Base-by-base conservation (phyloP, 1,140 invertebrate genomes). In the Drosophila simulans region DNA sequence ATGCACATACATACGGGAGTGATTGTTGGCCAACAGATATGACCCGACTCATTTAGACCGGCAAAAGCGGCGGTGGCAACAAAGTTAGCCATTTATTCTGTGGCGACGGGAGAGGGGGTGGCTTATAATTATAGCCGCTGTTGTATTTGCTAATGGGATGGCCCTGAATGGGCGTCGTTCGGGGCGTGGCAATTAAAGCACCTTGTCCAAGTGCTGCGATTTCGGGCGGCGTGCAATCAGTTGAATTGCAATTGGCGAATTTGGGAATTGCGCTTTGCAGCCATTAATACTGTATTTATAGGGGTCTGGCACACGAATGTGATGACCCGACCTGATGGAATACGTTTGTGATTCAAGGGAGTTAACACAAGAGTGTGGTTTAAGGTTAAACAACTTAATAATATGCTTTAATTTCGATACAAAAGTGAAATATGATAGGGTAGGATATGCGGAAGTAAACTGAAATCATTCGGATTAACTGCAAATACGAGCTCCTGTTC, bases 21-120 rank as follows among this genome's bases (percentile, higher is more conserved):
- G 39, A 66, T 45, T 75, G 72, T 72, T 64, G 77, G 43, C 63
- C 49, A 63, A 54, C 40, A 78, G 70, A 70, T 83, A 65, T 79
- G 55, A 74, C 69, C 80, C 63, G 64, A 79, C 80, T 82, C 75
- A 82, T 82, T 82, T 82, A 69, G 80, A 57, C 62, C 57, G 51
- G 57, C 15, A 46, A 22, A 68, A 58, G 37, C 13, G 37, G 37
- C 12, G 35, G 35, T 35, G 45, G 22, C 35, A 80, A 75, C 63
- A 75, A 71, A 81, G 66, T 77, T 81, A 72, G 72, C 56, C 79
- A 81, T 81, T 74, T 81, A 65, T 79, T 58, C 57, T 20, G 49
- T 17, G 45, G 22, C 27, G 31, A 13, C 10, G 37, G 51, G 49
- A 3, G 10, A 4, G 45, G 15, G 10, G 15, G 10, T 1, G 20